Evolutionary conservation across 2,888 invertebrate species (phyloP).

Genomic region (Itoplectis maculator): DNA sequence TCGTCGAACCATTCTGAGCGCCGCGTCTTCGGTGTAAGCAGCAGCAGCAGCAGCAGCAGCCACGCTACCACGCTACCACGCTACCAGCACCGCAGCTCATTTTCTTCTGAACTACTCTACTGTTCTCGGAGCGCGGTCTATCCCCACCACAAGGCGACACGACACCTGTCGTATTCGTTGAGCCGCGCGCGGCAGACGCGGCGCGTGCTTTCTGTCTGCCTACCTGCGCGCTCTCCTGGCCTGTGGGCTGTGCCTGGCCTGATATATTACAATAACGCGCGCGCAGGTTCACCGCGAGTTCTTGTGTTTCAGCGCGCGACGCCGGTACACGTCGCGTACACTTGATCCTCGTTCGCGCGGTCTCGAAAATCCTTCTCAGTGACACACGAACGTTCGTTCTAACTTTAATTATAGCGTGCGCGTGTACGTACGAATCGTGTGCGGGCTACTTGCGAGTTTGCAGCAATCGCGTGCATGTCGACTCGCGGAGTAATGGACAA

Average conservation of each 20-base stretch:
- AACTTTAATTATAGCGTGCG: too few relatives aligned
- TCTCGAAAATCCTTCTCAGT: slow-evolving; percentile 16
- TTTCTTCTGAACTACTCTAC: slow-evolving; percentile 56
- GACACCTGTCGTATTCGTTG: slow-evolving; percentile 70
- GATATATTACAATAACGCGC: slow-evolving; percentile 62
- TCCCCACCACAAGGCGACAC: slow-evolving; percentile 61
- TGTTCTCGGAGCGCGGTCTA: slow-evolving; percentile 49
- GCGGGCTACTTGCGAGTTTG: too few relatives aligned
- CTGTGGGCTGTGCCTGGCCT: slow-evolving; percentile 38
- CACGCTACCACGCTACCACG: slow-evolving; percentile 5
- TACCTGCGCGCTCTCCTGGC: slow-evolving; percentile 67
- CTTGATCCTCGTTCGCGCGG: slow-evolving; percentile 20
- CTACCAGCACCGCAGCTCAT: slow-evolving; percentile 26
- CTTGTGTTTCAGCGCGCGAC: slow-evolving; percentile 56
- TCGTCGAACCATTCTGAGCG: slow-evolving; percentile 27
- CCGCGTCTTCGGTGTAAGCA: slow-evolving; percentile 45
- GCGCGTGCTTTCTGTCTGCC: slow-evolving; percentile 66
- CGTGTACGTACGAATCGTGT: background rate
- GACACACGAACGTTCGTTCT: too few relatives aligned
- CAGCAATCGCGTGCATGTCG: background rate
- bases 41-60: slow-evolving; percentile 25
- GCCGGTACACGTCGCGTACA: slow-evolving; percentile 28
- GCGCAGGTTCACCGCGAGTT: slow-evolving; percentile 62
- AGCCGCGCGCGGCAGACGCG: slow-evolving; percentile 67
- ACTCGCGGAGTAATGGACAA: background rate